These are phyloP conservation scores for Dorcus parallelipipedus DNA, from an alignment of 2,888 invertebrate species.

Conservation along the genomic window DNA sequence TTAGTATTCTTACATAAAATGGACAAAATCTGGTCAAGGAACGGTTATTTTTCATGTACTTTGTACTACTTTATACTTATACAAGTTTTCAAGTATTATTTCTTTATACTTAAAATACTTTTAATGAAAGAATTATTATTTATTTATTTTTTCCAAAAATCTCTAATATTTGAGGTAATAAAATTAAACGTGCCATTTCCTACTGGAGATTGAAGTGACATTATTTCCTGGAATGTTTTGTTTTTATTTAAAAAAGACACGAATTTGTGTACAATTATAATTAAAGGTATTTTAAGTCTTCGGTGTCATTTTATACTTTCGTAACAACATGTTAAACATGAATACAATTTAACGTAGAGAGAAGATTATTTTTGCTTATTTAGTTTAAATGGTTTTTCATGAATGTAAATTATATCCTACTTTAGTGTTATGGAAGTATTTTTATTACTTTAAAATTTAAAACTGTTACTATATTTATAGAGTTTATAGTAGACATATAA, in stretches of 20 bases:
- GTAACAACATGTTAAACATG: too few species aligned
- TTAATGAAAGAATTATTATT: not conserved
- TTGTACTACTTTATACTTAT: too few species aligned
- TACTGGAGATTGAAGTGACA: too few species aligned
- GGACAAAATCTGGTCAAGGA: constrained; percentile 1
- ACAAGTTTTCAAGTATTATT: not conserved
- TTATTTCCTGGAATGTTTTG: too few species aligned
- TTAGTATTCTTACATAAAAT: not conserved
- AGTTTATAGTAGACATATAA: not conserved
- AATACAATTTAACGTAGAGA: too few species aligned
- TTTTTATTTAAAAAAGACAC: too few species aligned
- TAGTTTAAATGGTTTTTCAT: not conserved
- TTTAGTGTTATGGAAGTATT: not conserved
- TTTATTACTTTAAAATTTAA: not conserved
- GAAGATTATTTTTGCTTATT: too few species aligned
- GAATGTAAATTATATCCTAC: not conserved
- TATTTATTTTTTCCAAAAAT: not conserved
- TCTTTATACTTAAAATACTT: not conserved
- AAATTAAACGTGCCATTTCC: not conserved
- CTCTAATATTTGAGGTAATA: not conserved
- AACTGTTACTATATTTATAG: constrained; percentile 2
- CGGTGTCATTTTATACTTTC: too few species aligned
- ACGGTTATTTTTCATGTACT: not conserved
- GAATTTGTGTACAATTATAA: too few species aligned
- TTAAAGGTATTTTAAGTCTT: too few species aligned